Conservation (phyloP, 2,888 invertebrate species). For the Hemicrepidius hirtus region DNA sequence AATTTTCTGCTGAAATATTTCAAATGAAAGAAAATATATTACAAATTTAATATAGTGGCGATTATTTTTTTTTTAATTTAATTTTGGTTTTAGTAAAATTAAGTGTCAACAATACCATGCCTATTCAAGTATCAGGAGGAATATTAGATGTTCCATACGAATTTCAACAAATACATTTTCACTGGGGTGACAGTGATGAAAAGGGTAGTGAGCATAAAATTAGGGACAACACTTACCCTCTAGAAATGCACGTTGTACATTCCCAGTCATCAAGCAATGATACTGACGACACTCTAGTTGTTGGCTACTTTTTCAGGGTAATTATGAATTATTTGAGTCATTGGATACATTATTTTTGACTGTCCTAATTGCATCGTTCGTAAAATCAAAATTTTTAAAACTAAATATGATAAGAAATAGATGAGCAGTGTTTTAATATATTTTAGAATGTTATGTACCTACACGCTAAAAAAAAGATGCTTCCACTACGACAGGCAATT, state of each 20-base stretch:
- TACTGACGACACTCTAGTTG: slow-evolving; percentile 22
- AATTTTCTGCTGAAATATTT: not conserved
- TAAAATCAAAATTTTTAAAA: too few species aligned
- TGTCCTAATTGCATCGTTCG: too few species aligned
- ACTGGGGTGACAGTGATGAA: slow-evolving; percentile 35
- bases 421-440: too few species aligned
- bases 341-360: too few species aligned
- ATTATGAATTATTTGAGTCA: not conserved
- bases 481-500: too few species aligned
- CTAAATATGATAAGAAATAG: too few species aligned
- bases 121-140: slow-evolving; percentile 26
- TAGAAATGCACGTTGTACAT: slow-evolving; percentile 47
- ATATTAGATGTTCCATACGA: slow-evolving; percentile 23
- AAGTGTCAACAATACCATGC: not conserved
- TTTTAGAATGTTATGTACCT: too few species aligned
- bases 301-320: slow-evolving; percentile 42
- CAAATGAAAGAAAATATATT: not conserved
- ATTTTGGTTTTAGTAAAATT: slow-evolving; percentile 30
- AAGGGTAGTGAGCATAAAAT: slow-evolving; percentile 45
- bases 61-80: not conserved
- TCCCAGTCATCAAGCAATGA: slow-evolving; percentile 13
- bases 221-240: slow-evolving; percentile 23
- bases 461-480: too few species aligned
- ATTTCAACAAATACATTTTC: slow-evolving; percentile 43
- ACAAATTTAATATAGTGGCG: not conserved